phyloP scores from a whole-genome alignment of 2,888 invertebrate species.

The Augochlorella aurata region DNA sequence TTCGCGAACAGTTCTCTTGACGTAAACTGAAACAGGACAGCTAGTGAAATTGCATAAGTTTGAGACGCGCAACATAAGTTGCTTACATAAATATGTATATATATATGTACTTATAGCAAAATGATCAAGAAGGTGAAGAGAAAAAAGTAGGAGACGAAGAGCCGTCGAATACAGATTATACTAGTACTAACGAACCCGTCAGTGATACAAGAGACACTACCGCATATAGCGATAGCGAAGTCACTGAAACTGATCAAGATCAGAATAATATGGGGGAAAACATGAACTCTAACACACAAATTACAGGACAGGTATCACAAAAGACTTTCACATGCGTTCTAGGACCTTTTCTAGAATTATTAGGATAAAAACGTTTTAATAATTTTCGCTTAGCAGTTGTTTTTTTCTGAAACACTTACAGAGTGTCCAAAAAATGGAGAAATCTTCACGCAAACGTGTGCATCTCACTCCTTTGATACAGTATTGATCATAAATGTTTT shows the following conservation, averaged over 20 bases:
- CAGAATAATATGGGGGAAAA: conserved; percentile 54
- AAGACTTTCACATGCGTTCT: conserved; percentile 64
- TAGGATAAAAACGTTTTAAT: conserved; percentile 30
- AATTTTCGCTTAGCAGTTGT: conserved; percentile 21
- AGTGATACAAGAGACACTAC: conserved; percentile 56
- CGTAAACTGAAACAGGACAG: conserved; percentile 26
- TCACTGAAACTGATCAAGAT: conserved; percentile 53
- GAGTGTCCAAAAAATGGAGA: background rate
- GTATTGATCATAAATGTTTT: background rate
- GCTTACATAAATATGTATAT: conserved; percentile 63
- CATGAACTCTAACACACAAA: conserved; percentile 61
- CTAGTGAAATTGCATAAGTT: conserved; percentile 43
- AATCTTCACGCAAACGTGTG: background rate
- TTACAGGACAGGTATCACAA: conserved; percentile 68
- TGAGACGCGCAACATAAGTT: conserved; percentile 39
- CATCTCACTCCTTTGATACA: background rate
- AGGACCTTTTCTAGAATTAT: conserved; percentile 35
- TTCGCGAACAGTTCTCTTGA: background rate
- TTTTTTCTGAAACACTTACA: conserved; percentile 25
- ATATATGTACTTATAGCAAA: conserved; percentile 73
- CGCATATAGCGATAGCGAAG: conserved; percentile 47
- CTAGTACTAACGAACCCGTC: conserved; percentile 52
- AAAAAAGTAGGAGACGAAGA: conserved; percentile 61
- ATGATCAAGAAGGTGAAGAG: conserved; percentile 64
- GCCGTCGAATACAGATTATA: conserved; percentile 51